These are phyloP conservation scores for Chironomus tentans DNA, from an alignment of 2,888 invertebrate genomes.

Conservation along the genomic window DNA sequence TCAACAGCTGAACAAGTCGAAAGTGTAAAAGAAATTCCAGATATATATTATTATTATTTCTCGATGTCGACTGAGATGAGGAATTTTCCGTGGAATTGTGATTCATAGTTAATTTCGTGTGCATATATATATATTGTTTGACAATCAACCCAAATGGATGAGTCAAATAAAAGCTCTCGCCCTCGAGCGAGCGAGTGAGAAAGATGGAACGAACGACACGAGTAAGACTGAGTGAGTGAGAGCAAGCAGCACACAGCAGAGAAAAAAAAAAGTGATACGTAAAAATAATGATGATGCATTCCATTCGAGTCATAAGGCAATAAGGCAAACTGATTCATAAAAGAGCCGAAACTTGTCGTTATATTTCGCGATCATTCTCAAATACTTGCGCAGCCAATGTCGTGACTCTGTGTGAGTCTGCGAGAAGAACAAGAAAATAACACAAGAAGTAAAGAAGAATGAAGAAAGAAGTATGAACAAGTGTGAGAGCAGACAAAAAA, in stretches of 20 bases:
- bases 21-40: slow-evolving; percentile 1
- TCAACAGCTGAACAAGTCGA: slow-evolving; percentile 5
- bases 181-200: background rate
- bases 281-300: slow-evolving; percentile 27
- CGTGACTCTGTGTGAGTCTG: background rate
- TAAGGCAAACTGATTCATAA: slow-evolving; percentile 17
- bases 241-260: too few species aligned
- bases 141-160: background rate
- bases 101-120: background rate
- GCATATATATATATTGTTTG: background rate
- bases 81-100: background rate
- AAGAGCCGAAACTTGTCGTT: background rate
- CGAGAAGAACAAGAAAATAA: background rate
- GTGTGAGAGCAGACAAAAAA: slow-evolving; percentile 15
- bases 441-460: background rate
- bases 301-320: slow-evolving; percentile 18
- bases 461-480: slow-evolving; percentile 1
- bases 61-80: background rate
- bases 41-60: too few species aligned
- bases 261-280: background rate
- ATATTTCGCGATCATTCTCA: slow-evolving; percentile 12
- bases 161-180: background rate
- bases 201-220: too few species aligned
- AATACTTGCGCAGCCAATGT: background rate
- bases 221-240: too few species aligned